A percentile compares a stretch with the other conserved stretches of the same genome.
Evolutionary conservation across 2,797 vertebrate species (phyloP).

Genomic region (Chaenodraco wilsoni): DNA sequence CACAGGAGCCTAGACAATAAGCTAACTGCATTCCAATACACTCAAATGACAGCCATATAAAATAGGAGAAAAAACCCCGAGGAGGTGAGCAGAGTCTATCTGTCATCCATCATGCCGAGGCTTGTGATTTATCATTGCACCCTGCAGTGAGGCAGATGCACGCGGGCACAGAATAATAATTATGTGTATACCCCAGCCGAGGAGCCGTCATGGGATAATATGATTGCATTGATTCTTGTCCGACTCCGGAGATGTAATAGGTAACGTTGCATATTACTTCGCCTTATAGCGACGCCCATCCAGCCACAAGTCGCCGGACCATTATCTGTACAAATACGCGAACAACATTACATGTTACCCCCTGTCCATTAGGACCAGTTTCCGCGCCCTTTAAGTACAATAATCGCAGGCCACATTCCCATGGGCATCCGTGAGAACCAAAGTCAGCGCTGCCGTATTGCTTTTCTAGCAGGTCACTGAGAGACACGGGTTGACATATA

Average conservation of each 20-base stretch:
- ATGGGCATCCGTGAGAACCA: conserved; percentile 74
- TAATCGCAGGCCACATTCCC: conserved; percentile 78
- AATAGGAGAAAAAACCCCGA: conserved; percentile 22
- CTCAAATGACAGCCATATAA: conserved; percentile 52
- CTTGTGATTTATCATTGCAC: conserved; percentile 54
- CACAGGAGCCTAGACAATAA: conserved; percentile 25
- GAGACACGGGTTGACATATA: conserved; percentile 40
- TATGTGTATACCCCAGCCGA: conserved; percentile 42
- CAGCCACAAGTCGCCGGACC: conserved; percentile 60
- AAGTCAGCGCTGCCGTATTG: conserved; percentile 45
- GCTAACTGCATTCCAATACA: conserved; percentile 53
- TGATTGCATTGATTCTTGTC: conserved; percentile 56
- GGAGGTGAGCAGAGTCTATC: conserved; percentile 45
- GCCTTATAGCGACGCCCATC: conserved; percentile 76
- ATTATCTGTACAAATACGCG: conserved; percentile 28
- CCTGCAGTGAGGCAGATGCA: conserved; percentile 63
- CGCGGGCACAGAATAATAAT: conserved; percentile 59
- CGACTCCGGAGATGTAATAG: conserved; percentile 21
- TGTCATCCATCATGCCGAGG: conserved; percentile 63
- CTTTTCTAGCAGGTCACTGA: conserved; percentile 51
- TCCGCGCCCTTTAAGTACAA: conserved; percentile 50
- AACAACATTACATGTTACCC: conserved; percentile 25
- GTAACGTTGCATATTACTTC: conserved; percentile 52
- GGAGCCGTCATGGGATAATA: conserved; percentile 48
- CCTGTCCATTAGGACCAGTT: conserved; percentile 45